These are phyloP conservation scores for Ceratosolen fusciceps DNA, from an alignment of 1,140 invertebrate species.

Conservation along the genomic window DNA sequence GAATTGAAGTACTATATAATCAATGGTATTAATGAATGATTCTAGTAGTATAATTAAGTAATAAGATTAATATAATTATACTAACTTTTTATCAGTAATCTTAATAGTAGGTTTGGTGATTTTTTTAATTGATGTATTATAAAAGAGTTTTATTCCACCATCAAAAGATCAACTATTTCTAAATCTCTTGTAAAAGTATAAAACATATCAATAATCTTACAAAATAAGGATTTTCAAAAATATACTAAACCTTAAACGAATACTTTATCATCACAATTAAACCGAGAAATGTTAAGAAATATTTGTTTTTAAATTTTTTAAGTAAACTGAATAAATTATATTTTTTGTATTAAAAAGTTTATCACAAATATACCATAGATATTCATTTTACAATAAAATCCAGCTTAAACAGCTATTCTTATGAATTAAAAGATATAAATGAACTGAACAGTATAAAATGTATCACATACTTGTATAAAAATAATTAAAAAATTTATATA, in stretches of 20 bases:
- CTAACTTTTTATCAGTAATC: constrained; percentile 82
- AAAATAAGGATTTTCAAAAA: constrained; percentile 24
- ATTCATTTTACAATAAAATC: constrained; percentile 21
- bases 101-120: constrained; percentile 81
- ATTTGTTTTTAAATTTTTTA: neutral
- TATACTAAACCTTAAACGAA: constrained; percentile 10
- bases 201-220: constrained; percentile 12
- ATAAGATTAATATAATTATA: too few species aligned
- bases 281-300: too few species aligned
- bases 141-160: constrained; percentile 75
- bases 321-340: neutral
- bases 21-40: too few species aligned
- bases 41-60: too few species aligned
- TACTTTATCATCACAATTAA: too few species aligned
- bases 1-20: too few species aligned
- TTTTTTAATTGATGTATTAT: constrained; percentile 78
- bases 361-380: neutral
- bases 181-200: constrained; percentile 77
- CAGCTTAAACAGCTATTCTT: constrained; percentile 6
- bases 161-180: constrained; percentile 77
- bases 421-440: constrained; percentile 17
- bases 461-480: constrained; percentile 45
- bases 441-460: neutral
- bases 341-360: neutral
- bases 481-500: constrained; percentile 21